Percentiles rank a stretch among this genome's conserved stretches.
Evolutionary conservation across 2,797 vertebrate species (phyloP).

Genomic region (Micrastur ruficollis): DNA sequence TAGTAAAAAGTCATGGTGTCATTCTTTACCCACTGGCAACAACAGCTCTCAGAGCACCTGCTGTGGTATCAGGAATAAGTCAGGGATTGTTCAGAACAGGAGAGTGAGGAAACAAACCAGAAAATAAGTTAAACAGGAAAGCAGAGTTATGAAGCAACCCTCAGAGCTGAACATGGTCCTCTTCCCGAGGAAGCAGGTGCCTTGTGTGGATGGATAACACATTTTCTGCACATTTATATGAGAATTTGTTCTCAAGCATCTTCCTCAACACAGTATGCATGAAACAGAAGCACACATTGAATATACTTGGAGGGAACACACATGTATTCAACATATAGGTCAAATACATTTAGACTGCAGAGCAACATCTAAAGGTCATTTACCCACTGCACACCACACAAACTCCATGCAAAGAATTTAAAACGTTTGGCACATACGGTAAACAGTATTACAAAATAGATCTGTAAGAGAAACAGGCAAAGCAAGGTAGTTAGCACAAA

Average conservation of each 20-base stretch:
- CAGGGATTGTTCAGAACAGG: neutral
- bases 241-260: neutral
- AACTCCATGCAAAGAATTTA: slow-evolving; percentile 32
- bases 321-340: fast-evolving
- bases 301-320: neutral
- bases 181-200: neutral
- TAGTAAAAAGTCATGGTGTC: neutral
- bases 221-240: neutral
- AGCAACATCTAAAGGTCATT: neutral
- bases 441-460: slow-evolving; percentile 86
- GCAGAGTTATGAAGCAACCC: neutral
- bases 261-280: neutral
- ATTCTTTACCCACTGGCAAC: neutral
- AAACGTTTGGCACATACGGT: slow-evolving; percentile 79
- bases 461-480: slow-evolving; percentile 65
- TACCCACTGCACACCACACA: slow-evolving; percentile 14
- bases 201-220: neutral
- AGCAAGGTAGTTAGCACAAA: neutral
- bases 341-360: neutral
- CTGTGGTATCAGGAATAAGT: neutral
- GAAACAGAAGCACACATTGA: neutral
- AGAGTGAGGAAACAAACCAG: neutral
- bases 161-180: neutral
- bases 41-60: neutral
- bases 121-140: neutral